Evolutionary conservation across 2,113 vertebrate species (phyloP), one percentile per base, ranked within the genome.

Genomic region (Indicator maculatus): DNA sequence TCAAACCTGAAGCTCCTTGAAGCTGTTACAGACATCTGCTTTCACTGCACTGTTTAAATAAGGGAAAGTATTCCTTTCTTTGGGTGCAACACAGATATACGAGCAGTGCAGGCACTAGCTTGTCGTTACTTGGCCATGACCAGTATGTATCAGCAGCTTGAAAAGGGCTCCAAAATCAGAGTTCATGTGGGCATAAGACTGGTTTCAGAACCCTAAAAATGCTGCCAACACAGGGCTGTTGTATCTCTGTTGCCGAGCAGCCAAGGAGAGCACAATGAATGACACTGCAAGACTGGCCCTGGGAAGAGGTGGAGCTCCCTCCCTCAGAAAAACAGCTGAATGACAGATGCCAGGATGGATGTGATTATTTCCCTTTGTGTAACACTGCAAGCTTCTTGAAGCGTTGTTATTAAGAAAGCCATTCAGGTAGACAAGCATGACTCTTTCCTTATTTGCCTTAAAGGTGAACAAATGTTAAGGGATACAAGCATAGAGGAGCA

Each of bases 11-110:
- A 96, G 85, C 89, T 95, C 83, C 79, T 81, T 11, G 3, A 86
- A 96, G 90, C 79, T 56, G 44, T 82, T 82, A 72, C 71, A 94
- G 81, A 82, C 47, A 69, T 88, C 92, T 85, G 67, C 77, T 94
- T 94, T 74, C 81, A 41, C 84, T 85, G 55, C 47, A 78, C 67
- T 67, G 53, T 41, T 92, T 61, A 88, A 91, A 63, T 56, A 88
- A 56, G 33, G 21, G 30, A 38, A 86, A 91, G 55, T 18, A 92
- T 69, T 83, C 78, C 28, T 90, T 71, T 69, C 83, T 77, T 67
- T 86, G 15, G 28, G 53, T 55, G 47, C 75, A 89, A 69, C 53
- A 44, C 38, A 61, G 81, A 91, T 28, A 28, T 16, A 89, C 9
- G 16, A 95, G 65, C 67, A 89, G 88, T 52, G 93, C 71, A 65